Conservation (phyloP, 2,888 invertebrate genomes). For the Rotaria socialis region DNA sequence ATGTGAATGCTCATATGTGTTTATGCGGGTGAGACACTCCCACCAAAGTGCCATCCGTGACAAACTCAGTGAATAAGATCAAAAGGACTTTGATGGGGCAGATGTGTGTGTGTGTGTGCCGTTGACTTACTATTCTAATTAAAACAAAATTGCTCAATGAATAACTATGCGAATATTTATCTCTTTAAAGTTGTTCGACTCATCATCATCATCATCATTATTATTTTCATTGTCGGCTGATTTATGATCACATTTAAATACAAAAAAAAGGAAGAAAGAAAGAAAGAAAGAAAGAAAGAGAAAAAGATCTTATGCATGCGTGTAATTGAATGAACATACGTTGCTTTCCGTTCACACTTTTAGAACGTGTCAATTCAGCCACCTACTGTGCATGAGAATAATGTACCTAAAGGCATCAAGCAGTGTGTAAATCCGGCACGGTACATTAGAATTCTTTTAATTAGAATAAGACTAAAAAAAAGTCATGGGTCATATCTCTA, state of each 20-base stretch:
- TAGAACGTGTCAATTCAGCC: not conserved
- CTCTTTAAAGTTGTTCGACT: not conserved
- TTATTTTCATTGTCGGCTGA: not conserved
- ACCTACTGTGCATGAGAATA: not conserved
- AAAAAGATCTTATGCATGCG: not conserved
- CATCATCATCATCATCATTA: not conserved
- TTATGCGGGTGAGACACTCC: not conserved
- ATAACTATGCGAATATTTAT: not conserved
- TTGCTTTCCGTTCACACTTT: not conserved
- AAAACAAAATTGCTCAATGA: slow-evolving; percentile 14
- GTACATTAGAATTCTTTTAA: slow-evolving; percentile 5
- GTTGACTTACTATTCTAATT: not conserved
- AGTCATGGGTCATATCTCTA: not conserved
- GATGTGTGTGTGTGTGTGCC: not conserved
- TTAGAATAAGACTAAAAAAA: not conserved
- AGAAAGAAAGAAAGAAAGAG: not conserved
- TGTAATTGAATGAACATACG: slow-evolving; percentile 11
- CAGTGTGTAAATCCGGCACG: slow-evolving; percentile 11
- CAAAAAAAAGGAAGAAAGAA: not conserved
- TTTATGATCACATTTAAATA: not conserved
- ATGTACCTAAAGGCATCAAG: not conserved
- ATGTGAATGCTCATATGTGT: not conserved
- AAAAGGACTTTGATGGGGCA: not conserved
- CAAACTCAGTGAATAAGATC: not conserved
- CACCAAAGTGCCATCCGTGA: not conserved